Evolutionary conservation across 1,140 invertebrate species (phyloP).

Genomic region (Bombyx mandarina): DNA sequence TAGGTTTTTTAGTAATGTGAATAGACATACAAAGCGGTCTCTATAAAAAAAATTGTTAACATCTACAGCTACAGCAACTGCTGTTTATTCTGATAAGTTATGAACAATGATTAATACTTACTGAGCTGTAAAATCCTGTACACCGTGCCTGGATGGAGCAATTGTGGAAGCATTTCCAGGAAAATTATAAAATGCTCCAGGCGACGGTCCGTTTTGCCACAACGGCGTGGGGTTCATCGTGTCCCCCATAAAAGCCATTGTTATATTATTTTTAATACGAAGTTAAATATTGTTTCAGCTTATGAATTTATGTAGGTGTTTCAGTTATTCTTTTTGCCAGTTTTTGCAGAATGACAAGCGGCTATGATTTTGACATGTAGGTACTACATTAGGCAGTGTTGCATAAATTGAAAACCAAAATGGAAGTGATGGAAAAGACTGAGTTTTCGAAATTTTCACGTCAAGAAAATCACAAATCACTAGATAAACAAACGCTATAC

Average conservation of each 20-base stretch:
- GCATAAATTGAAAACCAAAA: too few species aligned
- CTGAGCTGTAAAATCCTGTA: constrained; percentile 74
- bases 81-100: background rate
- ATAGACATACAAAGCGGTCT: background rate
- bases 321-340: background rate
- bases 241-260: constrained; percentile 59
- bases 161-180: constrained; percentile 62
- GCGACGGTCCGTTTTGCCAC: constrained; percentile 81
- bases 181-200: constrained; percentile 80
- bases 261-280: constrained; percentile 6
- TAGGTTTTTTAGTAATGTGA: background rate
- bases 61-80: background rate
- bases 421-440: too few species aligned
- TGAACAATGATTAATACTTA: constrained; percentile 61
- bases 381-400: too few species aligned
- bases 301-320: too few species aligned
- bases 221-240: constrained; percentile 65
- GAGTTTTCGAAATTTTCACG: too few species aligned
- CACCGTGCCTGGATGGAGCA: constrained; percentile 45
- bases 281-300: background rate
- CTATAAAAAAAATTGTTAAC: background rate
- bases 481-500: too few species aligned
- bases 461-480: too few species aligned
- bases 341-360: constrained; percentile 43
- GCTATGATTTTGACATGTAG: constrained; percentile 22